These are phyloP conservation scores for Gopherus evgoodei DNA, from an alignment of 2,113 vertebrate species.

Conservation along the genomic window DNA sequence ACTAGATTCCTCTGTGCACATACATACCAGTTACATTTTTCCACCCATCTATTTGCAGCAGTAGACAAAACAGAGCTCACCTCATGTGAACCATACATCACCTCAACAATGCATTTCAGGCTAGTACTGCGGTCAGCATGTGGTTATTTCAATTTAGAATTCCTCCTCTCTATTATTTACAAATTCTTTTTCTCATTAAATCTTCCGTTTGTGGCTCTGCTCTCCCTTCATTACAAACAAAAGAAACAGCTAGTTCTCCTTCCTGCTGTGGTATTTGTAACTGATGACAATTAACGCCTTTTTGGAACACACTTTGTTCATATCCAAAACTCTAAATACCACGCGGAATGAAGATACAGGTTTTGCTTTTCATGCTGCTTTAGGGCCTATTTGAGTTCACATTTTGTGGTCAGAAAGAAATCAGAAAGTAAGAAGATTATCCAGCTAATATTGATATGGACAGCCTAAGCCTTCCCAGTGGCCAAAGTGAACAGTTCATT, in stretches of 20 bases:
- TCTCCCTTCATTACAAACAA: conserved; percentile 2
- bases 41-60: accelerated
- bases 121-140: neutral
- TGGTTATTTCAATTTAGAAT: conserved; percentile 13
- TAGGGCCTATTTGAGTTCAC: neutral
- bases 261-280: conserved; percentile 64
- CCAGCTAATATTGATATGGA: neutral
- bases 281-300: conserved; percentile 11
- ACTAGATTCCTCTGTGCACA: neutral
- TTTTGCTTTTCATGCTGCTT: neutral
- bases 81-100: accelerated
- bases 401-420: conserved; percentile 39
- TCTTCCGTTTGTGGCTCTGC: conserved; percentile 48
- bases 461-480: neutral
- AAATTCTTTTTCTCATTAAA: conserved; percentile 21
- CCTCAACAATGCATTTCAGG: neutral
- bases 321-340: conserved; percentile 28
- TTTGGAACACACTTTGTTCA: neutral
- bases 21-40: neutral
- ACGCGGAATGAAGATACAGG: accelerated
- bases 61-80: accelerated
- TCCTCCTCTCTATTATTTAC: conserved; percentile 32
- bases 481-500: neutral
- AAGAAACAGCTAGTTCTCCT: conserved; percentile 55
- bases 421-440: conserved; percentile 1